phyloP scores from a whole-genome alignment of 2,113 vertebrate species.

The Apodemus speciosus region DNA sequence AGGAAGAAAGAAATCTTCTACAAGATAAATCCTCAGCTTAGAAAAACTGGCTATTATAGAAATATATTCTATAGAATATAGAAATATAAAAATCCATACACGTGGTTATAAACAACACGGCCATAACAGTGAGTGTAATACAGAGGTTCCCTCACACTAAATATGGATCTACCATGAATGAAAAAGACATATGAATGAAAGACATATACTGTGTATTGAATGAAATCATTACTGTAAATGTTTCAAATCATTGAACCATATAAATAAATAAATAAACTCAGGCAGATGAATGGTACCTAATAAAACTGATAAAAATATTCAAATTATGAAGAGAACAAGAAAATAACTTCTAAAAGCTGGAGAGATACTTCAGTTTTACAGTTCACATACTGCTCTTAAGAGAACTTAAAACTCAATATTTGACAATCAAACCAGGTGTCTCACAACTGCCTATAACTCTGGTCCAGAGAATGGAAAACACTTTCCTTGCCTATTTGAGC shows the following conservation, averaged over 20 bases:
- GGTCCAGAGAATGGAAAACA: not conserved
- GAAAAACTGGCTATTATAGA: not conserved
- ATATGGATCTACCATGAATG: not conserved
- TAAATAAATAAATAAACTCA: not conserved
- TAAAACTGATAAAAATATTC: not conserved
- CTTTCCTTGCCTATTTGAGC: not conserved
- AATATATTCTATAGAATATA: not conserved
- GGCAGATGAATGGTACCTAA: not conserved
- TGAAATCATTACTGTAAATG: not conserved
- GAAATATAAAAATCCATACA: not conserved
- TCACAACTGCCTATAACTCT: not conserved
- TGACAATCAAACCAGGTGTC: not conserved
- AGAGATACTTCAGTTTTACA: not conserved
- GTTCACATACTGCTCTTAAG: not conserved
- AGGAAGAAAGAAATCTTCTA: not conserved
- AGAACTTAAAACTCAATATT: not conserved
- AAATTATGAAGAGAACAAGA: not conserved
- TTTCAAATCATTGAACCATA: not conserved
- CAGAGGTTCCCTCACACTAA: not conserved
- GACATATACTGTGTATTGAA: not conserved
- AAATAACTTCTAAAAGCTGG: not conserved
- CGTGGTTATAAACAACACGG: not conserved
- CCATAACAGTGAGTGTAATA: not conserved
- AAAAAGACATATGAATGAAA: not conserved
- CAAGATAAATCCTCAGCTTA: not conserved